Evolutionary conservation across 2,888 invertebrate genomes (phyloP).

Genomic region (Metellina segmentata): DNA sequence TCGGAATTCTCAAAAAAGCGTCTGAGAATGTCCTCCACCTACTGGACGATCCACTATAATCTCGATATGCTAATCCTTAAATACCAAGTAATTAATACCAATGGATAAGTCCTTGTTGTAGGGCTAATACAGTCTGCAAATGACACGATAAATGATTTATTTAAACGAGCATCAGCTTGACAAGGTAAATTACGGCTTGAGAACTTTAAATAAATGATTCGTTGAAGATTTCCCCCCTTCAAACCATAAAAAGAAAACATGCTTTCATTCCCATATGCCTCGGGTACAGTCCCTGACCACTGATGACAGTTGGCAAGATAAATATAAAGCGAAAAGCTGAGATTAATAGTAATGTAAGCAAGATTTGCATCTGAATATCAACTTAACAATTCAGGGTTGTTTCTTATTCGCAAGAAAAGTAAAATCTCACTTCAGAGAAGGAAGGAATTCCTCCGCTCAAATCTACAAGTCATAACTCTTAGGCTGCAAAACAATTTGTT

Average conservation of each 20-base stretch:
- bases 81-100: slow-evolving; percentile 58
- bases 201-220: slow-evolving; percentile 70
- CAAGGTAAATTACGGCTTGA: slow-evolving; percentile 66
- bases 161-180: slow-evolving; percentile 57
- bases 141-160: slow-evolving; percentile 73
- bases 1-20: background rate
- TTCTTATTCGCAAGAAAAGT: background rate
- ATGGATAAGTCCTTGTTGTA: slow-evolving; percentile 35
- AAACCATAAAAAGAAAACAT: slow-evolving; percentile 34
- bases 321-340: slow-evolving; percentile 30
- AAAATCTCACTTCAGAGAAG: background rate
- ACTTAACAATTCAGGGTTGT: background rate
- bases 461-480: background rate
- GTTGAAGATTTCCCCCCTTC: background rate
- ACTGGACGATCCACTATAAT: background rate
- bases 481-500: background rate
- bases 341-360: slow-evolving; percentile 46
- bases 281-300: background rate
- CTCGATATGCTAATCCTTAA: slow-evolving; percentile 35
- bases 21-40: background rate
- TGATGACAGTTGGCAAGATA: slow-evolving; percentile 57
- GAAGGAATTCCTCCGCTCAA: background rate
- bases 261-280: slow-evolving; percentile 13
- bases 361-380: slow-evolving; percentile 32
- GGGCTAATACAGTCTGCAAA: slow-evolving; percentile 56